Evolutionary conservation across 2,113 vertebrate species (phyloP), one percentile per base, ranked within the genome.

Genomic region (Vulpes ferrilata): DNA sequence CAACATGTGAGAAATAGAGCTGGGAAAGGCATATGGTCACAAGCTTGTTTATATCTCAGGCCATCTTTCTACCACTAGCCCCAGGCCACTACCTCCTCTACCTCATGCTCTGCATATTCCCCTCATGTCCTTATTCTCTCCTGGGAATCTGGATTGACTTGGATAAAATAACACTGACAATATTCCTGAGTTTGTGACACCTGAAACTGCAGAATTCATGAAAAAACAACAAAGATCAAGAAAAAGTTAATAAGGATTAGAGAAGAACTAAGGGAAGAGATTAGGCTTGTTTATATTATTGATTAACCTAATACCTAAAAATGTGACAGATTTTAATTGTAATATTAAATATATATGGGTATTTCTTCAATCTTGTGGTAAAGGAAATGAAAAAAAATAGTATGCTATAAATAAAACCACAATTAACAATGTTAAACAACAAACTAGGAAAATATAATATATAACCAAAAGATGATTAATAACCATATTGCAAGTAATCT

Each of bases 41-140:
- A 7, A 71, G 7, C 57, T 9, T 57, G n/a, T 57, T 76, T 51
- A 35, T 5, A 43, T 3, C 48, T 8, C n/a, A 32, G 48, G 12
- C 7, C 11, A 12, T 67, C 7, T 78, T 82, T 57, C 12, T 12
- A 17, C 22, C 48, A 5, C 20, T 3, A 13, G 43, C 3, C 11
- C 22, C 27, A 65, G 6, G 13, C 13, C 38, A 79, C 43, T 22
- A 13, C 57, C 23, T 38, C 16, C 30, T 27, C 17, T 59, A 22
- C 5, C 35, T 25, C 5, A 2, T 27, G 35, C 22, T n/a, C 38
- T 1, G 0, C 22, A 32, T 5, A 12, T 0, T 22, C 16, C 23
- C 9, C 30, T 92, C 15, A 5, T 43, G 10, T 3, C 59, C 3
- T 3, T 20, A 11, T 4, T 64, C 30, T 15, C n/a, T 59, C 67